A percentile compares a stretch with the other conserved stretches of the same genome.
phyloP scores from a whole-genome alignment of 2,113 vertebrate species.

The Mesoclemmys tuberculata region DNA sequence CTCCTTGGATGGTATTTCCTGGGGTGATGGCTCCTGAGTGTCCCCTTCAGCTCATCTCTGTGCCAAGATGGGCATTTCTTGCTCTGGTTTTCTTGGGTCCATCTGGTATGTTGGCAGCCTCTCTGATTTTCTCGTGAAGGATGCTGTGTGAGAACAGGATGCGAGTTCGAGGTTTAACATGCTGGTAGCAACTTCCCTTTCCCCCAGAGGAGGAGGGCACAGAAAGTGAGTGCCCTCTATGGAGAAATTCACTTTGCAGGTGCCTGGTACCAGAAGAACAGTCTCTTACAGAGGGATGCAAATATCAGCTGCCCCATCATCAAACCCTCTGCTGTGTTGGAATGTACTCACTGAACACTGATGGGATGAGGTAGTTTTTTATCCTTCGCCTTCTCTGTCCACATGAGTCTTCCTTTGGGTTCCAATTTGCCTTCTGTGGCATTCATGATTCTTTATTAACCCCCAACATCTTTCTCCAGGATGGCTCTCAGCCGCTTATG shows the following conservation, averaged over 20 bases:
- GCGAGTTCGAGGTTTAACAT: neutral
- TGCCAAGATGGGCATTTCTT: neutral
- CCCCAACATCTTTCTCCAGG: neutral
- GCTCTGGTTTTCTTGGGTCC: neutral
- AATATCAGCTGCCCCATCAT: neutral
- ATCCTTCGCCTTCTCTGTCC: neutral
- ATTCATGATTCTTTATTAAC: neutral
- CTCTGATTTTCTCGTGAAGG: neutral
- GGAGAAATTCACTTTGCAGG: neutral
- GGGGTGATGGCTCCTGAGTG: neutral
- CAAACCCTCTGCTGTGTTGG: neutral
- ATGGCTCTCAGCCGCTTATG: neutral
- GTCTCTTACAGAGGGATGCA: neutral
- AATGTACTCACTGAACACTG: neutral
- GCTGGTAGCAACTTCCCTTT: rapidly evolving
- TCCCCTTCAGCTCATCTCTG: too few relatives aligned
- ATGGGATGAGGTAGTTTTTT: neutral
- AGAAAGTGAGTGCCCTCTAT: rapidly evolving
- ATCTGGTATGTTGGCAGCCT: neutral
- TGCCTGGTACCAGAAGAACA: neutral
- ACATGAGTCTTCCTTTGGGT: neutral
- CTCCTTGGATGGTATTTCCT: too few relatives aligned
- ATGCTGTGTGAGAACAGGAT: neutral
- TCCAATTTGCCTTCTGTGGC: neutral
- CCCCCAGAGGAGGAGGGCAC: neutral